Evolutionary conservation across 2,113 vertebrate genomes (phyloP).

Genomic region (Melanostigma gelatinosum): DNA sequence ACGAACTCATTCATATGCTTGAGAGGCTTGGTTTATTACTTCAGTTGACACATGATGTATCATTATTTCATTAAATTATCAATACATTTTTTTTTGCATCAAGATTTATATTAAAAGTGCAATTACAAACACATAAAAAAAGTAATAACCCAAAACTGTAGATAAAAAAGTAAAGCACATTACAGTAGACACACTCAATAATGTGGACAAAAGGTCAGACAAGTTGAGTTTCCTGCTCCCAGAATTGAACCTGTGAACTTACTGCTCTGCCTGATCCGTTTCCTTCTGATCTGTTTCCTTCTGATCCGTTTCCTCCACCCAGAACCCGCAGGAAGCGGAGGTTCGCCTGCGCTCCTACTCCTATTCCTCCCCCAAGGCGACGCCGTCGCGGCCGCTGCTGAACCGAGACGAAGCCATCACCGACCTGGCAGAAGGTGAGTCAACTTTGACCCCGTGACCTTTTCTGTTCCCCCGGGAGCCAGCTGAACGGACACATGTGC

Average conservation of each 20-base stretch:
- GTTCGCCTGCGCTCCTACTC: slow-evolving; percentile 93
- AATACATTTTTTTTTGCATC: background rate
- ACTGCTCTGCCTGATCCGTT: background rate
- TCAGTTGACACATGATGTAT: background rate
- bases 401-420: slow-evolving; percentile 79
- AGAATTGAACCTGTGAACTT: background rate
- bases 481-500: slow-evolving; percentile 61
- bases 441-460: slow-evolving; percentile 55
- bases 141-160: background rate
- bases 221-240: slow-evolving; percentile 10
- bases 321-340: slow-evolving; percentile 85
- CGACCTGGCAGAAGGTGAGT: slow-evolving; percentile 87
- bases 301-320: slow-evolving; percentile 14
- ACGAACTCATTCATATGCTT: background rate
- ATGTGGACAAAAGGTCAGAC: slow-evolving; percentile 24
- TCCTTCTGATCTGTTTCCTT: slow-evolving; percentile 10
- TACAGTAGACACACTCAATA: slow-evolving; percentile 17
- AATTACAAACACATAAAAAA: background rate
- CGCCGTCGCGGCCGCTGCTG: slow-evolving; percentile 79
- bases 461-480: slow-evolving; percentile 36
- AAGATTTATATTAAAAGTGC: background rate
- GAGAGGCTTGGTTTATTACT: background rate
- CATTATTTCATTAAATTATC: background rate
- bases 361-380: slow-evolving; percentile 90
- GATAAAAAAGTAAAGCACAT: background rate